Percentiles rank a stretch among this genome's conserved stretches.
phyloP scores from a whole-genome alignment of 2,888 invertebrate genomes.

The Neoitamus cyanurus region DNA sequence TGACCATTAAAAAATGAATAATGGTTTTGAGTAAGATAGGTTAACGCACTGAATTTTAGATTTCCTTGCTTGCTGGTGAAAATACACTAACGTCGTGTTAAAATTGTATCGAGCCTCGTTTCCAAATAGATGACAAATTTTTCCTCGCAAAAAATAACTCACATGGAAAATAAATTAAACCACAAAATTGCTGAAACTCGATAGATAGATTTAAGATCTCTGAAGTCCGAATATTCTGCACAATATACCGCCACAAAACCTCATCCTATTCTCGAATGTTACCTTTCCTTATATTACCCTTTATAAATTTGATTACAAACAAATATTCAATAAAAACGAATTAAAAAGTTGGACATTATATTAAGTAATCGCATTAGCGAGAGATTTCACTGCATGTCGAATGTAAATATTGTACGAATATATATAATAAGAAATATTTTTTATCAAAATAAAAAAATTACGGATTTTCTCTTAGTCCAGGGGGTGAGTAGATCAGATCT shows the following conservation, averaged over 20 bases:
- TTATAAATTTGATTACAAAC: neutral
- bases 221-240: neutral
- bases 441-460: slow-evolving; percentile 40
- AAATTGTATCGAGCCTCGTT: too few relatives aligned
- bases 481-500: slow-evolving; percentile 34
- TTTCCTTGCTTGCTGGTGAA: too few relatives aligned
- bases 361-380: slow-evolving; percentile 2
- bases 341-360: neutral
- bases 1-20: too few relatives aligned
- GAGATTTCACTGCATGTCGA: slow-evolving; percentile 12
- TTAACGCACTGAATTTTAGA: too few relatives aligned
- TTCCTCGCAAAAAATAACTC: neutral
- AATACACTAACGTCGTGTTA: too few relatives aligned
- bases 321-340: neutral
- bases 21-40: too few relatives aligned
- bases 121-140: too few relatives aligned
- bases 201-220: neutral
- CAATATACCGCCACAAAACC: neutral
- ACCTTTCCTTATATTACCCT: neutral
- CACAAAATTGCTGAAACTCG: neutral
- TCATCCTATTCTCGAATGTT: neutral
- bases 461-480: slow-evolving; percentile 41
- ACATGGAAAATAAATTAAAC: neutral
- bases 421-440: slow-evolving; percentile 36
- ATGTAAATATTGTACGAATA: slow-evolving; percentile 16